Conservation (phyloP, 2,797 vertebrate genomes). For the Coregonus suidteri region DNA sequence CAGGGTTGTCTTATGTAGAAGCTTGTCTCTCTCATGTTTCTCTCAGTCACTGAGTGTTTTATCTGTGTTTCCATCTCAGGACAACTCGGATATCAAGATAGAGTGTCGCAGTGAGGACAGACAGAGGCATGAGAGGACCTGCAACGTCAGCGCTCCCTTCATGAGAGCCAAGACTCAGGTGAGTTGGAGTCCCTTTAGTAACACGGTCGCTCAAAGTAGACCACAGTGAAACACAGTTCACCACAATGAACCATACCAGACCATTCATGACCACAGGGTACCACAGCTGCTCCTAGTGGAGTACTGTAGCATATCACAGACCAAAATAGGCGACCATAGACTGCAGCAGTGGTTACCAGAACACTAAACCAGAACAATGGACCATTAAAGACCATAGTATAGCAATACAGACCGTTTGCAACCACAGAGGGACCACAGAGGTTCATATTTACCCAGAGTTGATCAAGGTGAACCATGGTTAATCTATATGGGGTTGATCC, state of each 20-base stretch:
- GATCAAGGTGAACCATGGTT: background rate
- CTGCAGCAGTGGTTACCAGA: too few species aligned
- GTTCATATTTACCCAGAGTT: background rate
- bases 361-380: too few species aligned
- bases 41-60: background rate
- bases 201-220: too few species aligned
- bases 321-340: too few species aligned
- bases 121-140: conserved; percentile 78
- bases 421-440: background rate
- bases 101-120: conserved; percentile 82
- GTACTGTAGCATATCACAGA: too few species aligned
- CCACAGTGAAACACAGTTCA: too few species aligned
- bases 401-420: background rate
- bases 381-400: too few species aligned
- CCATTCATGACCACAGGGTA: too few species aligned
- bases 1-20: background rate
- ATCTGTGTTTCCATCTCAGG: conserved; percentile 65
- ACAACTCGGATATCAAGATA: conserved; percentile 85
- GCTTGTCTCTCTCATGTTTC: too few species aligned
- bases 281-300: too few species aligned
- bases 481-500: background rate
- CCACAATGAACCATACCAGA: too few species aligned
- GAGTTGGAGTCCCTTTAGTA: conserved; percentile 21
- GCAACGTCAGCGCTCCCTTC: conserved; percentile 92
- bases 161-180: conserved; percentile 91